Evolutionary conservation across 2,888 invertebrate species (phyloP).

Genomic region (Cenopis cana): DNA sequence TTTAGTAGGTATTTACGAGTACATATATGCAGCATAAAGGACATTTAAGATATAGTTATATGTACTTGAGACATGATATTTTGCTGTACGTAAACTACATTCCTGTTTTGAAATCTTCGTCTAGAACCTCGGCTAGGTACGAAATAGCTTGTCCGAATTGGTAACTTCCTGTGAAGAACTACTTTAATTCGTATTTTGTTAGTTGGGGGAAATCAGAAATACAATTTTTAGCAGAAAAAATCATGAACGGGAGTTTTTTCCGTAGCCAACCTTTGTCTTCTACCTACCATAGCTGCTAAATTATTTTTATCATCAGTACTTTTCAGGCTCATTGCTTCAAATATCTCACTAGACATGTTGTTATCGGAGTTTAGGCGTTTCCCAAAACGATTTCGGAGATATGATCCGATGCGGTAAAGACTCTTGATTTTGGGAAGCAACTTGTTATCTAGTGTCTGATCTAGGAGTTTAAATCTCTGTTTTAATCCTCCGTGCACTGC

Average conservation of each 20-base stretch:
- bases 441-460: not conserved
- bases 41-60: not conserved
- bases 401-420: not conserved
- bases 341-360: no score
- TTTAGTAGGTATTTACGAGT: no score
- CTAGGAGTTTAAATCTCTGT: not conserved
- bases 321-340: not conserved
- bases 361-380: not conserved
- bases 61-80: not conserved
- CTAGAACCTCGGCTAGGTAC: not conserved
- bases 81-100: not conserved
- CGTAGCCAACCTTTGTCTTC: not conserved
- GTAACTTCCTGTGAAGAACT: constrained; percentile 6
- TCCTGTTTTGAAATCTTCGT: not conserved
- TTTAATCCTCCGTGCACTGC: not conserved
- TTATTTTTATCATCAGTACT: not conserved
- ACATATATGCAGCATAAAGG: no score
- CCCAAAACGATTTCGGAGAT: not conserved
- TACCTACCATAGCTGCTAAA: not conserved
- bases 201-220: not conserved
- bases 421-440: not conserved
- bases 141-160: constrained; percentile 11
- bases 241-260: constrained; percentile 5
- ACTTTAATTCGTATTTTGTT: not conserved
- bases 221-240: not conserved